A percentile compares a stretch with the other conserved stretches of the same genome.
Evolutionary conservation across 2,888 invertebrate species (phyloP).

Genomic region (Vanessa cardui): DNA sequence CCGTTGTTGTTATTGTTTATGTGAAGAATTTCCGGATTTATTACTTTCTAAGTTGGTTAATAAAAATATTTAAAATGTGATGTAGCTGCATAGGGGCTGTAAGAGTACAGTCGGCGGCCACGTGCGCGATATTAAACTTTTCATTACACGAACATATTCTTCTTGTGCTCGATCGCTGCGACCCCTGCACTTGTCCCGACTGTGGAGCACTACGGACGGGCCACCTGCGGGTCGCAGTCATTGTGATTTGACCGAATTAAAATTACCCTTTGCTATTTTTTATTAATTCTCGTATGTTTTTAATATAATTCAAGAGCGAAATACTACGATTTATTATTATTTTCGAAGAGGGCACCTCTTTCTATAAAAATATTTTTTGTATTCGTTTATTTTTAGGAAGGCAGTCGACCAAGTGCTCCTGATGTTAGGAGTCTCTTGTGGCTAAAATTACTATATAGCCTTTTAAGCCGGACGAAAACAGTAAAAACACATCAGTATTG

Average conservation of each 20-base stretch:
- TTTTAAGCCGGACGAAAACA: too few species aligned
- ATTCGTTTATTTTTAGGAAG: too few species aligned
- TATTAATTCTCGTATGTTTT: background rate
- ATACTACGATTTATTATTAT: background rate
- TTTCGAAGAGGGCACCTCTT: too few species aligned
- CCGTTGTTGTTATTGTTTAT: too few species aligned
- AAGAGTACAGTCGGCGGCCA: conserved; percentile 47
- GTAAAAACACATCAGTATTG: too few species aligned
- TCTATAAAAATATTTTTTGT: too few species aligned
- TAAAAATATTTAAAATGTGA: background rate
- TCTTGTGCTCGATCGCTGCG: conserved; percentile 39
- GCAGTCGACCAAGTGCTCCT: too few species aligned
- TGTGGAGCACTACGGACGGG: conserved; percentile 40
- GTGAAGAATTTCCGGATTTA: too few species aligned
- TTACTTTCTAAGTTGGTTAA: background rate
- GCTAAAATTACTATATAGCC: too few species aligned
- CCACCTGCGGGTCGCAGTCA: conserved; percentile 39
- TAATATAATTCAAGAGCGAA: background rate
- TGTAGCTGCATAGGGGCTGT: conserved; percentile 7
- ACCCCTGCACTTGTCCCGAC: conserved; percentile 57
- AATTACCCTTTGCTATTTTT: conserved; percentile 14
- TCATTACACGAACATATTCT: conserved; percentile 55
- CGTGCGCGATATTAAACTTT: conserved; percentile 79
- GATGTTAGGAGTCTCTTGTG: too few species aligned
- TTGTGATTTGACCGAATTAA: conserved; percentile 31